phyloP scores from a whole-genome alignment of 2,888 invertebrate species.

The Scrobipalpa costella region DNA sequence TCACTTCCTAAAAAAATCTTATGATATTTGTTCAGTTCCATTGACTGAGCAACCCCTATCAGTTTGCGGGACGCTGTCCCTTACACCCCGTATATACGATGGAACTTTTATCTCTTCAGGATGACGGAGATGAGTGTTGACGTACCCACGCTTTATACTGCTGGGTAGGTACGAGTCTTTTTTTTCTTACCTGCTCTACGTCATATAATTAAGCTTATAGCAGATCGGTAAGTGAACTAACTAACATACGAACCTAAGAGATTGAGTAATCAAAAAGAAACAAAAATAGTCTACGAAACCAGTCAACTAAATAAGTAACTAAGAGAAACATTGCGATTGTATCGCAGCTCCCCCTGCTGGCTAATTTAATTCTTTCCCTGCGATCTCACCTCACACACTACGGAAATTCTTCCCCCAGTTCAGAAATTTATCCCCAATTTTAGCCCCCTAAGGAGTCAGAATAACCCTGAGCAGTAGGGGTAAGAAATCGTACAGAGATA shows the following conservation, averaged over 20 bases:
- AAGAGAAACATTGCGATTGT: constrained; percentile 48
- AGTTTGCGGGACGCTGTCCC: too few relatives aligned
- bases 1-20: too few relatives aligned
- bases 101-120: too few relatives aligned
- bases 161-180: too few relatives aligned
- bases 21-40: too few relatives aligned
- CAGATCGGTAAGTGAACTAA: neutral
- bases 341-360: constrained; percentile 36
- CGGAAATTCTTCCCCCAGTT: constrained; percentile 38
- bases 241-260: neutral
- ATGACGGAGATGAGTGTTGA: too few relatives aligned
- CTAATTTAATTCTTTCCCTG: constrained; percentile 47
- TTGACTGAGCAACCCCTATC: too few relatives aligned
- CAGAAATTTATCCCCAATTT: constrained; percentile 34
- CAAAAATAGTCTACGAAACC: neutral
- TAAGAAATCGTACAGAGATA: neutral
- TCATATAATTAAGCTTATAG: too few relatives aligned
- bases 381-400: constrained; percentile 41
- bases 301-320: constrained; percentile 36
- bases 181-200: too few relatives aligned
- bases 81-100: too few relatives aligned
- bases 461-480: too few relatives aligned
- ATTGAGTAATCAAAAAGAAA: neutral
- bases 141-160: too few relatives aligned
- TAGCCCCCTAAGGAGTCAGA: neutral